A percentile compares a stretch with the other conserved stretches of the same genome.
Evolutionary conservation across 2,113 vertebrate species (phyloP).

Genomic region (Hystrix cristata): DNA sequence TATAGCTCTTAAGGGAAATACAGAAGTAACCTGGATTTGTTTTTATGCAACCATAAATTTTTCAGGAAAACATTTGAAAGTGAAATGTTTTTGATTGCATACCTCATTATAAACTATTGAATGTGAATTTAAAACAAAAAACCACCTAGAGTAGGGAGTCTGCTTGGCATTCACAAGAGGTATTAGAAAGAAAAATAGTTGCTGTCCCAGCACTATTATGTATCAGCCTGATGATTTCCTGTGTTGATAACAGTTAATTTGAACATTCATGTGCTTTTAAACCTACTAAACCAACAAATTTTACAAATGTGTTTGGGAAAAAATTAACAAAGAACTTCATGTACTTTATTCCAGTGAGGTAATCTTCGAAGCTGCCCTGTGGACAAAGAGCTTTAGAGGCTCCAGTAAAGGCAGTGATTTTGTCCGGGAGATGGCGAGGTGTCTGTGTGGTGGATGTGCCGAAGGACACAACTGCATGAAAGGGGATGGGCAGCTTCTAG

Average conservation of each 20-base stretch:
- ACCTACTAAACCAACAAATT: not conserved
- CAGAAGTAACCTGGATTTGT: slow-evolving; percentile 1
- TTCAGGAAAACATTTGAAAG: slow-evolving; percentile 46
- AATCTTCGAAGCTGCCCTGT: not conserved
- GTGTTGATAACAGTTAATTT: not conserved
- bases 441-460: not conserved
- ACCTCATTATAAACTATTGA: not conserved
- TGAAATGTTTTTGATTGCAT: slow-evolving; percentile 50
- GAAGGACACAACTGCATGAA: not conserved
- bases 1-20: slow-evolving; percentile 39
- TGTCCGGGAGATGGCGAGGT: not conserved
- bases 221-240: slow-evolving; percentile 17
- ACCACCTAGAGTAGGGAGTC: not conserved
- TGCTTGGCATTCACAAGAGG: slow-evolving; percentile 22
- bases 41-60: slow-evolving; percentile 50
- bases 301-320: not conserved
- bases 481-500: slow-evolving; percentile 13
- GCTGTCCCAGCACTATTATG: not conserved
- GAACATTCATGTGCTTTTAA: slow-evolving; percentile 12
- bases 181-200: not conserved
- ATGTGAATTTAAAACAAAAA: slow-evolving; percentile 39
- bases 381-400: not conserved
- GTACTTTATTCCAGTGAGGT: not conserved
- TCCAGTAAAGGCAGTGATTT: not conserved
- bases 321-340: not conserved